These are phyloP conservation scores for Nebria salina DNA, from an alignment of 2,888 invertebrate species.

Conservation along the genomic window DNA sequence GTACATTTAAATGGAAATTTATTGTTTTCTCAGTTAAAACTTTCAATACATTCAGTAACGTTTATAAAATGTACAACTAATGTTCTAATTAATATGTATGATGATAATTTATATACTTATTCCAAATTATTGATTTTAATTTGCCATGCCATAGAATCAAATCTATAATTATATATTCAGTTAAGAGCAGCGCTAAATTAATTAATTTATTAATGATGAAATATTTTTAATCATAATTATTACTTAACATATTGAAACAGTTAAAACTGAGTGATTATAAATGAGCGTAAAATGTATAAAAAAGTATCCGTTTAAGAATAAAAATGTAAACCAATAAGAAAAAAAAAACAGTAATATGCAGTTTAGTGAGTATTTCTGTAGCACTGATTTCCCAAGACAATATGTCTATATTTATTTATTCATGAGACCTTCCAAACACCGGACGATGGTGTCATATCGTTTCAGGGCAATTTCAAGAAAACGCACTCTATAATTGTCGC, in stretches of 20 bases:
- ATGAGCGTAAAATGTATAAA: not conserved
- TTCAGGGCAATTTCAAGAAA: constrained; percentile 3
- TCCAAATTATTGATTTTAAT: too few species aligned
- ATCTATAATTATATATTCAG: too few species aligned
- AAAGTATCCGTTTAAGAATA: not conserved
- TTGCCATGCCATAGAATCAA: too few species aligned
- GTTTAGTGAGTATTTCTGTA: not conserved
- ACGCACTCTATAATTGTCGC: constrained; percentile 1
- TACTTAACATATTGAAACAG: too few species aligned
- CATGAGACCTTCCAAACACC: constrained; percentile 5
- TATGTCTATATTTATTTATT: not conserved
- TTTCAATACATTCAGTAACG: not conserved
- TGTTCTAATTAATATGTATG: too few species aligned
- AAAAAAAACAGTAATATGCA: not conserved
- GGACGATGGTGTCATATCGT: constrained; percentile 4
- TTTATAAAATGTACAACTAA: not conserved
- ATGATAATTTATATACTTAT: too few species aligned
- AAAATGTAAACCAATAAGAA: not conserved
- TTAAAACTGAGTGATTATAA: not conserved
- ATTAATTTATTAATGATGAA: too few species aligned
- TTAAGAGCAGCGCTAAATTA: too few species aligned
- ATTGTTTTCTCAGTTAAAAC: not conserved
- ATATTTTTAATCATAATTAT: too few species aligned
- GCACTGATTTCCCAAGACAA: constrained; percentile 1
- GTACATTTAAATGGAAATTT: not conserved